Evolutionary conservation across 2,888 invertebrate genomes (phyloP), one percentile per base, ranked within the genome.

Genomic region (Drosophila siamana): DNA sequence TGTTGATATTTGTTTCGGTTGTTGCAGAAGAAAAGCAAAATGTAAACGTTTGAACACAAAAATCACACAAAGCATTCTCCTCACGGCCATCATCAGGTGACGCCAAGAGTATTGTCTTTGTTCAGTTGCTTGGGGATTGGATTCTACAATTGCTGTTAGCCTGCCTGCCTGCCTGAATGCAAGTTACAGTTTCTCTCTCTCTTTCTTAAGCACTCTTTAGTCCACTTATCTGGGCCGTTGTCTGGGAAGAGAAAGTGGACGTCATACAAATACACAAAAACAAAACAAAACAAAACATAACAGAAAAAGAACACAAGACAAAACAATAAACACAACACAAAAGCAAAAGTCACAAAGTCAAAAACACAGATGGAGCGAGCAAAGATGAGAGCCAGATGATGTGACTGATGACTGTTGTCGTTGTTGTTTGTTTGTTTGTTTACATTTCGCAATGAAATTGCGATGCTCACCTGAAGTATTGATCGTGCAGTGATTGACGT

Each of bases 401-500:
- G 52, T 54, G 52, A 51, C 48, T 43, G 54, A 44, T 70, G 57
- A 75, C 64, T 79, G 63, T 56, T 62, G 63, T 33, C 33, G 33
- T 33, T 33, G n/a, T n/a, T n/a, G 33, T 33, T 33, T 33, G 30
- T 33, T 66, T 63, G 2, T 40, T 69, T 48, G 54, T 69, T 51
- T 55, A 41, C 44, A 26, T 66, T 66, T 36, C 33, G 11, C 30
- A 9, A 33, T n/a, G 11, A 1, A 11, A 28, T n/a, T n/a, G 9
- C n/a, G n/a, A 16, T 6, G 85, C 88, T 90, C 77, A 92, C 92
- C 92, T 91, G 73, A 92, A 92, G 82, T 92, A 92, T 86, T 92
- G 92, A 89, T 92, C 92, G 74, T 92, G 92, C 73, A 92, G 86
- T 48, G 92, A 92, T 76, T 92, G 92, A 68, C 92, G 90, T 80